Evolutionary conservation across 2,888 invertebrate genomes (phyloP).

Genomic region (Nemapogon koenigi): DNA sequence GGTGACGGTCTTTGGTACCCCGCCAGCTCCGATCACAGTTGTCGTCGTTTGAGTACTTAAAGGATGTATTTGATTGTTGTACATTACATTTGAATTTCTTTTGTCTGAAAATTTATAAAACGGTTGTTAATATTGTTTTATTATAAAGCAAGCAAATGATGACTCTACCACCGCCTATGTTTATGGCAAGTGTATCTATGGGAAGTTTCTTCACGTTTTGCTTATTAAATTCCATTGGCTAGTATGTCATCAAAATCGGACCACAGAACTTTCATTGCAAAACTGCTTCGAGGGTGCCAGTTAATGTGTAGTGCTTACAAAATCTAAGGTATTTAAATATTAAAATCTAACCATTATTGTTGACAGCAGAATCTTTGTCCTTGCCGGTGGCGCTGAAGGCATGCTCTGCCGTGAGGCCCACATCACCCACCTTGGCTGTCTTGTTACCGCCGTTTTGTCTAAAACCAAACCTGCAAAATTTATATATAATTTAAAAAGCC

Average conservation of each 20-base stretch:
- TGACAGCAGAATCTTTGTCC: slow-evolving; percentile 56
- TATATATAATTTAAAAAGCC: too few species aligned
- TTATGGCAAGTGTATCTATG: too few species aligned
- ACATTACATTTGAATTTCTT: slow-evolving; percentile 39
- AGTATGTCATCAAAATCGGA: background rate
- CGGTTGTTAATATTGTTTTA: too few species aligned
- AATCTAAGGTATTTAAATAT: too few species aligned
- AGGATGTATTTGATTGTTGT: slow-evolving; percentile 31
- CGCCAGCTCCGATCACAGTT: slow-evolving; percentile 37
- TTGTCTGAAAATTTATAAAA: slow-evolving; percentile 33
- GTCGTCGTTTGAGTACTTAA: slow-evolving; percentile 36
- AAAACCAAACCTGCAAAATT: slow-evolving; percentile 70
- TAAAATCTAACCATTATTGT: slow-evolving; percentile 55
- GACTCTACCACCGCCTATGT: too few species aligned
- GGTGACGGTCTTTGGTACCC: slow-evolving; percentile 46
- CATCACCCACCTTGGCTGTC: slow-evolving; percentile 72
- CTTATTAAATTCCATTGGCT: background rate
- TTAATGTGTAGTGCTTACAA: background rate
- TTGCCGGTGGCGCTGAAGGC: slow-evolving; percentile 43
- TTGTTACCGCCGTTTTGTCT: slow-evolving; percentile 71
- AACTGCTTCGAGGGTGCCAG: background rate
- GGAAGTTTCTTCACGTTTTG: background rate
- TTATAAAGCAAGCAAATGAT: too few species aligned
- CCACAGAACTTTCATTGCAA: background rate
- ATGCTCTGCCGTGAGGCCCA: slow-evolving; percentile 53